phyloP scores from a whole-genome alignment of 2,113 vertebrate species.

The Tenebrosternarchus preto region DNA sequence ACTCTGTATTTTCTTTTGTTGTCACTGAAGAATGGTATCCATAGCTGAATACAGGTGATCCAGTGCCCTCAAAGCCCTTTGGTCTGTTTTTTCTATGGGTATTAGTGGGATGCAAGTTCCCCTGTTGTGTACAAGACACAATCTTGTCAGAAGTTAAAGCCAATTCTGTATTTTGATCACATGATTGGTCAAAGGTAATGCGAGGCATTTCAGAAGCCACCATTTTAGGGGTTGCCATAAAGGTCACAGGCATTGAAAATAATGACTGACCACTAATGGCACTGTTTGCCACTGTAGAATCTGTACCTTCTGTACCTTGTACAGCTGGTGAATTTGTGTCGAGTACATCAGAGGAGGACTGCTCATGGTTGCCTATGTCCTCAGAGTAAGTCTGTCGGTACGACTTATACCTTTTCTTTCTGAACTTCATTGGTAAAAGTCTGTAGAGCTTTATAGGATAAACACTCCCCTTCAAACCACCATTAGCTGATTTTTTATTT shows the following conservation, averaged over 20 bases:
- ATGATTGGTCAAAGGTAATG: constrained; percentile 69
- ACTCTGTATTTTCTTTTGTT: constrained; percentile 78
- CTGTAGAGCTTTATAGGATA: constrained; percentile 97
- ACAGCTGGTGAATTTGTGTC: constrained; percentile 73
- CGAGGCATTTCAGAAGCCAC: constrained; percentile 74
- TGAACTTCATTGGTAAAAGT: constrained; percentile 94
- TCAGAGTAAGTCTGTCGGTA: constrained; percentile 84
- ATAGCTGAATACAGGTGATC: constrained; percentile 77
- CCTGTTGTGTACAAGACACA: constrained; percentile 23
- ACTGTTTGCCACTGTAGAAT: constrained; percentile 64
- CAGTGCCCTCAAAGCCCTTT: constrained; percentile 47
- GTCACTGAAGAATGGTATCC: constrained; percentile 76
- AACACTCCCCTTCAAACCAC: constrained; percentile 86
- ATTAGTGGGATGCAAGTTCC: constrained; percentile 23
- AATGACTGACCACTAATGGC: constrained; percentile 49
- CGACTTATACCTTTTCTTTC: constrained; percentile 87
- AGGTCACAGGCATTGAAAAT: constrained; percentile 72
- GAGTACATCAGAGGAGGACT: constrained; percentile 63
- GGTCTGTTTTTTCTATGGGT: constrained; percentile 49
- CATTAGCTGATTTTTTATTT: constrained; percentile 88
- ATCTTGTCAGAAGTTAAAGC: constrained; percentile 55
- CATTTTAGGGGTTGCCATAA: constrained; percentile 78
- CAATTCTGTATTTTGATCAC: constrained; percentile 59
- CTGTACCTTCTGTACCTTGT: constrained; percentile 74
- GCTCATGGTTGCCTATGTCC: constrained; percentile 65